Evolutionary conservation across 2,797 vertebrate genomes (phyloP).

Genomic region (Atherinosoma microstoma): DNA sequence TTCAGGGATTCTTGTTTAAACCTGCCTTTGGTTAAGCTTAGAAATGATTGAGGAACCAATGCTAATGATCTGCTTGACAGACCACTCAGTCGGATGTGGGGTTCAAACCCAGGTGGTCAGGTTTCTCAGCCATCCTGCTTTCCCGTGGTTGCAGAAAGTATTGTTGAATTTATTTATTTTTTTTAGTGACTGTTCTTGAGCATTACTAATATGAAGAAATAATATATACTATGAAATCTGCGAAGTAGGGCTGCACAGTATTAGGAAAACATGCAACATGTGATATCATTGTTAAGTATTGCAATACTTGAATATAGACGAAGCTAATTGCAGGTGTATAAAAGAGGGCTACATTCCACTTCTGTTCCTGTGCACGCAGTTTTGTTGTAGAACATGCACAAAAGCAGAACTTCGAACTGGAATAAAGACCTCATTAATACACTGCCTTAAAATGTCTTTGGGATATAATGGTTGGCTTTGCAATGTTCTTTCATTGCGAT

Average conservation of each 20-base stretch:
- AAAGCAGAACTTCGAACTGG: background rate
- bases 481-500: background rate
- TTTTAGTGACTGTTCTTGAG: background rate
- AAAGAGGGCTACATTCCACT: background rate
- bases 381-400: background rate
- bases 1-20: too few relatives aligned
- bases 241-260: background rate
- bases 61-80: background rate
- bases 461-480: too few relatives aligned
- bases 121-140: background rate
- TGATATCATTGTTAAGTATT: background rate
- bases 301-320: background rate
- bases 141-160: background rate
- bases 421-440: background rate
- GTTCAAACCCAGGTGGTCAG: background rate
- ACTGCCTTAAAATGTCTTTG: too few relatives aligned
- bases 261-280: too few relatives aligned
- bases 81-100: background rate
- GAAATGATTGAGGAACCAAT: background rate
- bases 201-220: background rate
- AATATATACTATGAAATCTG: background rate
- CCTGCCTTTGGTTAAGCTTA: background rate
- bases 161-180: too few relatives aligned
- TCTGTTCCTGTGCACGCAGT: background rate
- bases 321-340: too few relatives aligned